phyloP scores from a whole-genome alignment of 2,888 invertebrate species.

The Parnassius apollo region DNA sequence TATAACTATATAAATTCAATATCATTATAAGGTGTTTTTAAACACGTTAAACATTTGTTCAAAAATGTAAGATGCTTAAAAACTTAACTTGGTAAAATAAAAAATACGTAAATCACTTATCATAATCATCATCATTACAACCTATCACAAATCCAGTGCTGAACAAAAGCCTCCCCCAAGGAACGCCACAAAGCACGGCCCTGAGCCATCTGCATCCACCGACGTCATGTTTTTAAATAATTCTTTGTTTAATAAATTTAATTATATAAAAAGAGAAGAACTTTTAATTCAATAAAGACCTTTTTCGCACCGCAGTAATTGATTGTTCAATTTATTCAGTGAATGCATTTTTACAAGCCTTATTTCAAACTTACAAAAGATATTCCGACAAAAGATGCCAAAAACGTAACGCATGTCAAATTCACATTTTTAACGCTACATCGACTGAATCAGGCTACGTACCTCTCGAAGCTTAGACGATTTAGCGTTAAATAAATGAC shows the following conservation, averaged over 20 bases:
- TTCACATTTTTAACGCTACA: constrained; percentile 62
- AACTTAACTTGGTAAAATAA: too few species aligned
- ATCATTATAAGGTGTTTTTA: too few species aligned
- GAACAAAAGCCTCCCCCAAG: too few species aligned
- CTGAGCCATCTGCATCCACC: too few species aligned
- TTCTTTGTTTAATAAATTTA: not conserved
- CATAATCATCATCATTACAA: too few species aligned
- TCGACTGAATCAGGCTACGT: constrained; percentile 40
- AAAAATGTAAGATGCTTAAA: too few species aligned
- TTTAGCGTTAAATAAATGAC: not conserved
- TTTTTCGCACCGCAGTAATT: too few species aligned
- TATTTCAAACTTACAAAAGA: constrained; percentile 65
- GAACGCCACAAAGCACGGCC: too few species aligned
- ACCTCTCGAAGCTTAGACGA: not conserved
- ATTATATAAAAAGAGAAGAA: not conserved
- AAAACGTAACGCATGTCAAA: constrained; percentile 72
- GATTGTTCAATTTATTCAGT: constrained; percentile 28
- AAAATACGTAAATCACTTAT: too few species aligned
- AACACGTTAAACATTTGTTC: too few species aligned
- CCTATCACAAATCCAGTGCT: too few species aligned
- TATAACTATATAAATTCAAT: too few species aligned
- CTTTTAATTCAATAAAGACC: not conserved
- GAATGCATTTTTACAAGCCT: constrained; percentile 65
- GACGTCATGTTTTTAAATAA: constrained; percentile 1
- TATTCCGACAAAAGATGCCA: constrained; percentile 60